phyloP scores from a whole-genome alignment of 1,140 invertebrate genomes.

The Gryllus bimaculatus region DNA sequence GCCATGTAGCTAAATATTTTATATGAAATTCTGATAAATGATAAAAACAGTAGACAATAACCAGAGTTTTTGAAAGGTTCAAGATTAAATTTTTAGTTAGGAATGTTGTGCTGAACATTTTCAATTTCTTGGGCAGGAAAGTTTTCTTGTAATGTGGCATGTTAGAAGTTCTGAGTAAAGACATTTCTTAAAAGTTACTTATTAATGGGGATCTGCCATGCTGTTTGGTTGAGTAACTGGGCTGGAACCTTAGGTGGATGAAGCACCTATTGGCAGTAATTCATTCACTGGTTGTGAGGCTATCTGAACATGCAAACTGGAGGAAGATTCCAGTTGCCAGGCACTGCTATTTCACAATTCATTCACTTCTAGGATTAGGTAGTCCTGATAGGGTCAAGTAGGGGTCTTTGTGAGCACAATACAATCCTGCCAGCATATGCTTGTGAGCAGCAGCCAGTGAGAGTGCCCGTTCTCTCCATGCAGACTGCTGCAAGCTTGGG shows the following conservation, averaged over 20 bases:
- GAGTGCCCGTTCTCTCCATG: neutral
- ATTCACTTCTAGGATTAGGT: neutral
- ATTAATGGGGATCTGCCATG: neutral
- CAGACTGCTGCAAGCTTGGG: neutral
- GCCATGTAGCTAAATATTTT: neutral
- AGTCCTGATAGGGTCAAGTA: neutral
- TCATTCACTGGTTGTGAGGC: neutral
- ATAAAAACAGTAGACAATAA: constrained; percentile 6
- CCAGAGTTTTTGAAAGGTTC: neutral
- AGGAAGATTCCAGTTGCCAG: neutral
- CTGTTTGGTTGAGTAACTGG: neutral
- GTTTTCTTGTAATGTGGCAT: neutral
- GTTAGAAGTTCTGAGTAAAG: neutral
- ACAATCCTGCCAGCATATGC: neutral
- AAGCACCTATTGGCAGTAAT: neutral
- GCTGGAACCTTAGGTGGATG: neutral
- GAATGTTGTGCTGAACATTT: neutral
- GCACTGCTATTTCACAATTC: neutral
- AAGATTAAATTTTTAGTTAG: neutral
- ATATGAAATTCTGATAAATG: neutral
- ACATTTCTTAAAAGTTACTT: neutral
- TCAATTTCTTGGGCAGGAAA: neutral
- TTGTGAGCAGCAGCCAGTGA: neutral
- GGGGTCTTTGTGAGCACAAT: neutral
- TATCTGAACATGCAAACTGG: neutral